Percentiles rank a stretch among this genome's conserved stretches.
phyloP scores from a whole-genome alignment of 92 coral and sea anemone species.

The Montipora capitata region DNA sequence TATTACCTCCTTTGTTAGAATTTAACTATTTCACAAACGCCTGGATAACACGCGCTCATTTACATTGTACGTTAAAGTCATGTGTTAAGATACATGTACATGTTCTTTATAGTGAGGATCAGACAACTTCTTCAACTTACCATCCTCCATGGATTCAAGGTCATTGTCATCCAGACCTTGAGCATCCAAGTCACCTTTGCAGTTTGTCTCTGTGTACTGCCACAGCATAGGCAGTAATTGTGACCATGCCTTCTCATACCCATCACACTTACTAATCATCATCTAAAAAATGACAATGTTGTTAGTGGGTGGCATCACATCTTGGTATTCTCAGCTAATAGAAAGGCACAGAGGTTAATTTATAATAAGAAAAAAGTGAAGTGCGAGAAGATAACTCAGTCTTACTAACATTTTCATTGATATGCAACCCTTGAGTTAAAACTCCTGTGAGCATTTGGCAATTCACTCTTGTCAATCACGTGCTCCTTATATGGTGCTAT shows the following conservation, averaged over 20 bases:
- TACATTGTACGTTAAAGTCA: too few relatives aligned
- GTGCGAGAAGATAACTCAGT: not conserved
- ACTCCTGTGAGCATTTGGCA: too few relatives aligned
- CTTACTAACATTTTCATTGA: not conserved
- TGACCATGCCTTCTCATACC: not conserved
- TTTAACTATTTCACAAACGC: too few relatives aligned
- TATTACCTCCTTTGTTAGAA: too few relatives aligned
- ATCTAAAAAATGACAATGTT: not conserved
- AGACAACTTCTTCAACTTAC: not conserved
- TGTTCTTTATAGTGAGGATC: conserved; percentile 3
- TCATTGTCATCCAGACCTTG: not conserved
- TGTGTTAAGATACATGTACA: not conserved
- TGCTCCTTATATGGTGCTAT: too few relatives aligned
- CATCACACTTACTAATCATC: conserved; percentile 1
- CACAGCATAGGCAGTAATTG: not conserved
- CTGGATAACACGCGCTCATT: too few relatives aligned
- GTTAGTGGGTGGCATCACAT: not conserved
- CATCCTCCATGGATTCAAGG: too few relatives aligned
- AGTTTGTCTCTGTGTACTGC: not conserved
- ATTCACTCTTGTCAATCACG: too few relatives aligned
- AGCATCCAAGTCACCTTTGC: conserved; percentile 5
- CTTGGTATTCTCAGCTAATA: not conserved
- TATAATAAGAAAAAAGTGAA: not conserved
- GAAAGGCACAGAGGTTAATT: not conserved
- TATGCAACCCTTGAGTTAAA: too few relatives aligned